Base-by-base conservation (phyloP, 2,797 vertebrate species). In the Bryconaethiops microstoma region DNA sequence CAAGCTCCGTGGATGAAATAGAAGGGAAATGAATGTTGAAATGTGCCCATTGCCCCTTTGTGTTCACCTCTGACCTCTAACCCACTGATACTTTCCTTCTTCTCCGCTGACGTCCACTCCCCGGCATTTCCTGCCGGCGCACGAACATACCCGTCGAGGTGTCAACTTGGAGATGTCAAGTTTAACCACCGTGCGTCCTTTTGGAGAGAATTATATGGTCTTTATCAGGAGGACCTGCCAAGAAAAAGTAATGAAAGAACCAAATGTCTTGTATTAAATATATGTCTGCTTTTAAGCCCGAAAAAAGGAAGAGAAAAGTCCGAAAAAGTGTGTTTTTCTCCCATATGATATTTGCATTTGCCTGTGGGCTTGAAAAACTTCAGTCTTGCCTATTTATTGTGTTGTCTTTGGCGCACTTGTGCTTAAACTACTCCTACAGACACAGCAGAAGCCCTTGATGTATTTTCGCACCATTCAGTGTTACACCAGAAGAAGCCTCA, bases 281-380 rank as follows among this genome's bases (percentile, higher is more conserved):
- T 74, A 75, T 52, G 63, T n/a, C 62, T 81, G 23, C 72, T 68
- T 71, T 74, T 45, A 52, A 77, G 59, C 25, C 63, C 42, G 7
- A 60, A n/a, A 80, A 75, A 83, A 69, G 39, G 60, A 85, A 85
- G 68, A 81, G 76, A 83, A 86, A 83, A 74, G 65, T 65, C 78
- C 85, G 71, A 89, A 92, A 91, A 92, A 89, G 67, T 88, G 86
- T 88, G 88, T 88, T 87, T 88, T 88, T 83, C 90, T 91, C 88
- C 89, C 89, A 85, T 91, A 90, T 87, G 90, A 85, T 89, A 90
- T 93, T 93, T 92, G 89, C 90, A 92, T 92, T 91, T 86, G 89
- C 86, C 91, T 90, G 92, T 87, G 84, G 88, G 82, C 86, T 79
- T 78, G 45, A 54, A 74, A n/a, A 81, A 70, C 69, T 64, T 81